Evolutionary conservation across 2,113 vertebrate genomes (phyloP).

Genomic region (Sinocyclocheilus grahami): DNA sequence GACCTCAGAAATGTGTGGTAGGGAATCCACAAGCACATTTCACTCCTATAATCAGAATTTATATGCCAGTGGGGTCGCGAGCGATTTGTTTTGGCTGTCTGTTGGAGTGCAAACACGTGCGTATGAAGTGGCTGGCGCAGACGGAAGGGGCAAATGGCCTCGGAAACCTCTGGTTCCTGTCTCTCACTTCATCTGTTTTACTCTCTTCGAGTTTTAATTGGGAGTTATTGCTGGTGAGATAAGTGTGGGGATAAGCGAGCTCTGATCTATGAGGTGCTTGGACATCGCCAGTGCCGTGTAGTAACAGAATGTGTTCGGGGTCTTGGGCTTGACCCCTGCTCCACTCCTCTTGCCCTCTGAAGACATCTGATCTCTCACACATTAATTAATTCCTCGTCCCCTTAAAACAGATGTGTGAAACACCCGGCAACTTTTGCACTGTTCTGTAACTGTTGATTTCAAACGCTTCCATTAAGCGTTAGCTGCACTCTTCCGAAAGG

Average conservation of each 20-base stretch:
- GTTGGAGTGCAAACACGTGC: slow-evolving; percentile 19
- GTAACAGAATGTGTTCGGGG: slow-evolving; percentile 67
- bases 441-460: neutral
- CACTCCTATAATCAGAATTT: slow-evolving; percentile 37
- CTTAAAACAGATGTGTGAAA: neutral
- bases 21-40: slow-evolving; percentile 14
- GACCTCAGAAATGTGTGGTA: slow-evolving; percentile 33
- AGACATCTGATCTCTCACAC: slow-evolving; percentile 36
- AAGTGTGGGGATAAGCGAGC: slow-evolving; percentile 71
- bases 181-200: slow-evolving; percentile 63
- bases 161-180: slow-evolving; percentile 54
- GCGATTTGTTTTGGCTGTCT: slow-evolving; percentile 43
- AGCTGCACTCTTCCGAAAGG: neutral
- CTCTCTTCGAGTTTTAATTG: slow-evolving; percentile 67
- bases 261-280: slow-evolving; percentile 75
- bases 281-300: slow-evolving; percentile 65
- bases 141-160: slow-evolving; percentile 53
- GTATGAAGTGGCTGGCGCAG: slow-evolving; percentile 11
- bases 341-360: slow-evolving; percentile 58
- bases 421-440: neutral
- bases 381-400: slow-evolving; percentile 13
- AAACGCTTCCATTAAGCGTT: neutral
- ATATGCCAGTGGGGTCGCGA: slow-evolving; percentile 19
- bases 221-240: slow-evolving; percentile 75
- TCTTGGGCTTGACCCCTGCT: slow-evolving; percentile 58